Base-by-base conservation (phyloP, 2,888 invertebrate species). In the Amiota mariae region DNA sequence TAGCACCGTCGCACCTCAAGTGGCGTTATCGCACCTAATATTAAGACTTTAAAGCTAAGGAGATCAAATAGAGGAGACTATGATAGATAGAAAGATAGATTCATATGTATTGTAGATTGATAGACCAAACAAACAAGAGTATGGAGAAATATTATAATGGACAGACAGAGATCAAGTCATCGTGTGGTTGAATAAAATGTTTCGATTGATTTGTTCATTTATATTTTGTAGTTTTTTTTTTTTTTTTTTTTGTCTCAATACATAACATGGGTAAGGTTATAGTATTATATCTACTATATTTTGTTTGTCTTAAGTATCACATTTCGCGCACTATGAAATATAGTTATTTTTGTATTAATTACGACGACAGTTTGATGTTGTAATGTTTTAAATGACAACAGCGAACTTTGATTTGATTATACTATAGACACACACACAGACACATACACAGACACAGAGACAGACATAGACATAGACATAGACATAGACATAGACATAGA, bases 141-240 rank as follows among this genome's bases (percentile, higher is more conserved):
- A 6, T 2, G 36, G 36, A 6, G 36, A 36, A 36, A 36, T 36
- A 36, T 36, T 36, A 36, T 36, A 36, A 36, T 36, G 36, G 6
- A 36, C 36, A 6, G 36, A 36, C 36, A 36, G 36, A 36, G 2
- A 36, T 36, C 54, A 11, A 54, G 54, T 54, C 3, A 1, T 54
- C 15, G 54, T 13, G 54, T 54, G 54, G 54, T 15, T 54, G 54
- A 13, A 15, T n/a, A 15, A 54, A 54, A 54, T 15, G 2, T 54
- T 54, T 54, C 54, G 54, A 54, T 54, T 54, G 54, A 54, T 54
- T 54, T 54, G n/a, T 54, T 54, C n/a, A 15, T 15, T 15, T 54
- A 54, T 15, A 54, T 54, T 15, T 54, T 54, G 15, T 54, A 12
- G 8, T n/a, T 54, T 24, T 24, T 24, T 24, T 24, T 24, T 3